Evolutionary conservation across 2,113 vertebrate genomes (phyloP).

Genomic region (Lonchura striata): DNA sequence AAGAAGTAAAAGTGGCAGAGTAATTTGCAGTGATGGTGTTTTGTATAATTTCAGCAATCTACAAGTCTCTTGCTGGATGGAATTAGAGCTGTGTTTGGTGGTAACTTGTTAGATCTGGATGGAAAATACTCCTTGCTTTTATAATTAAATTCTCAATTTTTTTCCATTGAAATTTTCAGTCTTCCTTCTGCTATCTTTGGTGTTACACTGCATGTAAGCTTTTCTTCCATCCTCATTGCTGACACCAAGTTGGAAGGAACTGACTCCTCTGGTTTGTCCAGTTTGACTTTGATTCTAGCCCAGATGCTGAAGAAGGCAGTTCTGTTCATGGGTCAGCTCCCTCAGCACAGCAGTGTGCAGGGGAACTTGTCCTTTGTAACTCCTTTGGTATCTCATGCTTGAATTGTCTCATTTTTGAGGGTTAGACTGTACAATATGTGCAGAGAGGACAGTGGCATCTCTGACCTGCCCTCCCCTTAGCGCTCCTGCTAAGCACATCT

Average conservation of each 20-base stretch:
- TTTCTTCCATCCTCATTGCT: neutral
- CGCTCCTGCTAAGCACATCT: rapidly evolving
- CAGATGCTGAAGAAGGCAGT: neutral
- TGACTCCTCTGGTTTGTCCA: neutral
- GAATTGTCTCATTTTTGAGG: neutral
- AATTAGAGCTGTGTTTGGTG: neutral
- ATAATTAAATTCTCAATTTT: neutral
- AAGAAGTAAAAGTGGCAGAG: neutral
- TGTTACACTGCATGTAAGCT: neutral
- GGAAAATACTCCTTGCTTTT: neutral
- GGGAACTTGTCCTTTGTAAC: neutral
- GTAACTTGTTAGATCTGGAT: neutral
- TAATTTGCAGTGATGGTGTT: neutral
- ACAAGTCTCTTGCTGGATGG: neutral
- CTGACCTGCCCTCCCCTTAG: neutral
- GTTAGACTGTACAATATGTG: neutral
- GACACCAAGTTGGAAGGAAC: rapidly evolving
- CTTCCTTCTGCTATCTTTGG: neutral
- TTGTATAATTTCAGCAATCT: neutral
- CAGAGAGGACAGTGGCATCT: neutral
- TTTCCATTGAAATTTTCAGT: neutral
- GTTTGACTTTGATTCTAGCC: neutral
- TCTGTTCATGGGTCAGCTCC: neutral
- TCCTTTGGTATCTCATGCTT: neutral
- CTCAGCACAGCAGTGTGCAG: neutral